phyloP scores from a whole-genome alignment of 1,140 invertebrate species.

The Drosophila elegans region DNA sequence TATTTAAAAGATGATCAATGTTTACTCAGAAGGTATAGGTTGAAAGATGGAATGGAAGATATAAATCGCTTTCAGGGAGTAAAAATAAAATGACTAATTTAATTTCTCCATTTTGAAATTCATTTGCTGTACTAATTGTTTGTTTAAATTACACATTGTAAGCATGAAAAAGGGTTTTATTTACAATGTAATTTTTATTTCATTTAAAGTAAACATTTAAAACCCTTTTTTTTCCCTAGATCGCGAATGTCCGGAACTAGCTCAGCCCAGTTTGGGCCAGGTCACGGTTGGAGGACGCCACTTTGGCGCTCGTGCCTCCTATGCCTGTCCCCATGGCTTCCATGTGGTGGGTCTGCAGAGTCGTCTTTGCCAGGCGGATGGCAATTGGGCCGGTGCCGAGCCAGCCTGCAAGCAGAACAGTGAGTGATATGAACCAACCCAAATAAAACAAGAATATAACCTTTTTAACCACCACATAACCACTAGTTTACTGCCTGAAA shows the following conservation, averaged over 20 bases:
- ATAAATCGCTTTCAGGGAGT: too few relatives aligned
- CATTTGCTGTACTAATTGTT: too few relatives aligned
- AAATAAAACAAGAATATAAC: too few relatives aligned
- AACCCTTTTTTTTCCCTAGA: conserved; percentile 86
- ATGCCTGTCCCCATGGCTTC: conserved; percentile 94
- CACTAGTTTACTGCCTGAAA: conserved; percentile 93
- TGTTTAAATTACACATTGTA: too few relatives aligned
- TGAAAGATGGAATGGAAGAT: too few relatives aligned
- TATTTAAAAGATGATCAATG: too few relatives aligned
- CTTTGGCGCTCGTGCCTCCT: conserved; percentile 91
- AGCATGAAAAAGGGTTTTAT: too few relatives aligned
- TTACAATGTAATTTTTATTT: too few relatives aligned
- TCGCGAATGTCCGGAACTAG: conserved; percentile 92
- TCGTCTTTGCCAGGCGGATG: conserved; percentile 95
- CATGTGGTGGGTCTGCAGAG: conserved; percentile 94
- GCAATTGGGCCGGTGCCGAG: conserved; percentile 94
- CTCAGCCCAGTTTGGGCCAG: conserved; percentile 89
- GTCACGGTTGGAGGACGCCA: conserved; percentile 90
- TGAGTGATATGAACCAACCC: conserved; percentile 76
- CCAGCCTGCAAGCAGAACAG: conserved; percentile 96
- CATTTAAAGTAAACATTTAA: too few relatives aligned
- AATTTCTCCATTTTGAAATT: too few relatives aligned
- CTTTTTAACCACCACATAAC: neutral
- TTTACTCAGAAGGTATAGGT: too few relatives aligned
- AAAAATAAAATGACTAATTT: too few relatives aligned